Evolutionary conservation across 2,888 invertebrate species (phyloP).

Genomic region (Parasteatoda lunata): DNA sequence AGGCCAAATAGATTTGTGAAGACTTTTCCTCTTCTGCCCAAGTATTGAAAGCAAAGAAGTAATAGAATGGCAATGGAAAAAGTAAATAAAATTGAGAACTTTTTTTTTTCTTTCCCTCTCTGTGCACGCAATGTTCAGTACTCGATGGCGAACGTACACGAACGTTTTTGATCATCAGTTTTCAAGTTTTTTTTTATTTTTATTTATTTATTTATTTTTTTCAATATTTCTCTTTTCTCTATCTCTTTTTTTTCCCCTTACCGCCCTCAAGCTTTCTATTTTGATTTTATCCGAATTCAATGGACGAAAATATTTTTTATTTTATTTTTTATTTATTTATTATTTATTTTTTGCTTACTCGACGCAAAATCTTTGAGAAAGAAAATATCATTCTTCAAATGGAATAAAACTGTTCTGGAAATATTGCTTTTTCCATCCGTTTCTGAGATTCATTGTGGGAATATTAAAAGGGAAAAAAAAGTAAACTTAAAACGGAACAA

Average conservation of each 20-base stretch:
- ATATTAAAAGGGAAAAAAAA: too few species aligned
- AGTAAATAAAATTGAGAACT: conserved; percentile 49
- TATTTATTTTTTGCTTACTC: too few species aligned
- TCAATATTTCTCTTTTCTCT: conserved; percentile 46
- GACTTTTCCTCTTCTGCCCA: too few species aligned
- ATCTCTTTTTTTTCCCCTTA: conserved; percentile 5
- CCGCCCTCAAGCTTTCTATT: conserved; percentile 28
- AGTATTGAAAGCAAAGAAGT: too few species aligned
- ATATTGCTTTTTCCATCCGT: too few species aligned
- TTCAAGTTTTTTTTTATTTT: conserved; percentile 4
- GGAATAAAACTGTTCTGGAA: too few species aligned
- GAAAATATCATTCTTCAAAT: too few species aligned
- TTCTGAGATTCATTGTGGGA: too few species aligned
- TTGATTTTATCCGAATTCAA: conserved; percentile 67
- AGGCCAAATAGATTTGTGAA: not conserved
- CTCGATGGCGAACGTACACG: conserved; percentile 16
- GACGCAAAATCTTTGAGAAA: too few species aligned
- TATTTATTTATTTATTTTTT: conserved; percentile 46
- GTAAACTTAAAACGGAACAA: too few species aligned
- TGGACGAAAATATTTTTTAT: conserved; percentile 34
- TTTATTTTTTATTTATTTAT: conserved; percentile 6
- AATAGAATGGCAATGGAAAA: conserved; percentile 17
- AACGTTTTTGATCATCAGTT: not conserved
- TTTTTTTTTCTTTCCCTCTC: conserved; percentile 33
- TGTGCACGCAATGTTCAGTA: conserved; percentile 32